Percentiles rank a stretch among this genome's conserved stretches.
Conservation (phyloP, 2,797 vertebrate genomes). For the Calcarius lapponicus region DNA sequence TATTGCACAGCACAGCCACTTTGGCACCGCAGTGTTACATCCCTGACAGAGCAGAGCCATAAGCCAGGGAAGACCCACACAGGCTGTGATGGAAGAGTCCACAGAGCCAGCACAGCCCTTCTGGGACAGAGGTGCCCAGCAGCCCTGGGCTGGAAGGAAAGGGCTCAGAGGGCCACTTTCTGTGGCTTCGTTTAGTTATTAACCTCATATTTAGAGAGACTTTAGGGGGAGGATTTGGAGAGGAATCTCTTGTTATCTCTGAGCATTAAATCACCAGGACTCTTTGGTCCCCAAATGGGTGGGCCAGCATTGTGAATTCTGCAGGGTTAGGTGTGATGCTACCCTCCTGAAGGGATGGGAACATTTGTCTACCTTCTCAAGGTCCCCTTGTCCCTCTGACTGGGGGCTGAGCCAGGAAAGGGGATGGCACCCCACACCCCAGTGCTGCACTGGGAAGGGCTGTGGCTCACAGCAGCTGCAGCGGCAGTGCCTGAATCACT, state of each 20-base stretch:
- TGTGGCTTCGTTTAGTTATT: background rate
- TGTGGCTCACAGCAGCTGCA: accelerated
- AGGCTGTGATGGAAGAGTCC: background rate
- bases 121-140: background rate
- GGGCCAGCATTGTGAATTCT: background rate
- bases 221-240: background rate
- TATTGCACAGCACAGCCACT: background rate
- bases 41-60: accelerated
- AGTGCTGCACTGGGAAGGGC: accelerated
- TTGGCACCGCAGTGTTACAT: accelerated
- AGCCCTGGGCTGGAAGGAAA: background rate
- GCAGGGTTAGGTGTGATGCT: background rate
- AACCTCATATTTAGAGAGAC: background rate
- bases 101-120: background rate
- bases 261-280: background rate
- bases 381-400: background rate
- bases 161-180: background rate
- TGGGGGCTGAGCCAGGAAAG: background rate
- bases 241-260: background rate
- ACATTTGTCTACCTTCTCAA: background rate
- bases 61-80: accelerated
- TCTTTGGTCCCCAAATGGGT: background rate
- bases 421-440: background rate
- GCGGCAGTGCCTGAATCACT: background rate
- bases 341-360: background rate